These are phyloP conservation scores for Clivina fossor DNA, from an alignment of 2,888 invertebrate species.

Conservation along the genomic window DNA sequence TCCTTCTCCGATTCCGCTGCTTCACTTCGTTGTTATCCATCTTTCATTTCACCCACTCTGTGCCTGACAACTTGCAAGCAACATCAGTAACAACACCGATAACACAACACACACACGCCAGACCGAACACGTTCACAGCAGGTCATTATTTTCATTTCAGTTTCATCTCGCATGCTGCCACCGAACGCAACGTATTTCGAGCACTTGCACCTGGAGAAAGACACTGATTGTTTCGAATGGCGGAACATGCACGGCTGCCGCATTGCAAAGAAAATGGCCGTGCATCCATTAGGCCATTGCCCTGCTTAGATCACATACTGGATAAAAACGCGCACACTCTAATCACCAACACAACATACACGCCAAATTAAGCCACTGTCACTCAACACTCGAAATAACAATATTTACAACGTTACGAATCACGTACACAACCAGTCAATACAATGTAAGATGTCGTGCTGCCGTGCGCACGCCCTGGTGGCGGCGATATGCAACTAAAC, in stretches of 20 bases:
- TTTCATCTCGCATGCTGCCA: too few relatives aligned
- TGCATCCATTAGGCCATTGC: conserved; percentile 54
- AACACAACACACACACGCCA: conserved; percentile 40
- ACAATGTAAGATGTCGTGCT: conserved; percentile 72
- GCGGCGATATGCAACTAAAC: conserved; percentile 59
- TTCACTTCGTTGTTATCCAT: conserved; percentile 85
- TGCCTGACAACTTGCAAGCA: too few relatives aligned
- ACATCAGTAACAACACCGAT: conserved; percentile 48
- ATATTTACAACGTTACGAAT: conserved; percentile 66
- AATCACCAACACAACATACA: conserved; percentile 57
- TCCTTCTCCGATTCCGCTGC: conserved; percentile 85
- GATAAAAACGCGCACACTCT: conserved; percentile 53
- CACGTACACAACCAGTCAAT: conserved; percentile 68
- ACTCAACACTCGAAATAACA: conserved; percentile 61
- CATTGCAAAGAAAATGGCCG: conserved; percentile 74
- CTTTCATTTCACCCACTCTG: too few relatives aligned
- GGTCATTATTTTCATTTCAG: too few relatives aligned
- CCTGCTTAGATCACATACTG: conserved; percentile 41
- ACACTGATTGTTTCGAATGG: conserved; percentile 72
- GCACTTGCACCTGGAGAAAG: conserved; percentile 64
- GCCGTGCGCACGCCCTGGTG: conserved; percentile 62
- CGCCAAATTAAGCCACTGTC: conserved; percentile 57
- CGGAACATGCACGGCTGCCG: conserved; percentile 73
- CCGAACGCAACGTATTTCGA: conserved; percentile 45
- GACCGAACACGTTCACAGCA: conserved; percentile 39